These are phyloP conservation scores for Liasis olivaceus DNA, from an alignment of 2,797 vertebrate genomes.

Conservation along the genomic window DNA sequence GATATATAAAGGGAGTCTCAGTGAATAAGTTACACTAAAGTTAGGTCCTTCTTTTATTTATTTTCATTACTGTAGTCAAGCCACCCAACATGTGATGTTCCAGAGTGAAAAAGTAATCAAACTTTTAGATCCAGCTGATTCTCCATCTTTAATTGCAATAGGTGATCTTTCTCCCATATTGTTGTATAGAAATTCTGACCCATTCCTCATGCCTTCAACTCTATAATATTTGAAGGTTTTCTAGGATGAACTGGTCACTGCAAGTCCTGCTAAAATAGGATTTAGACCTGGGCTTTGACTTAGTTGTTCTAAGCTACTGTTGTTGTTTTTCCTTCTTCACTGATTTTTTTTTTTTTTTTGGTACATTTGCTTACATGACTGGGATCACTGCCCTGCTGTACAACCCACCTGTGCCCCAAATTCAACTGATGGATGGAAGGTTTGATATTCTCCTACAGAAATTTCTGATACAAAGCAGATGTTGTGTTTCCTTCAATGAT, in stretches of 20 bases:
- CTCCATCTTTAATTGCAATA: neutral
- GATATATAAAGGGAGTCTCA: neutral
- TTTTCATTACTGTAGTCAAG: neutral
- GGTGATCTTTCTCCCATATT: neutral
- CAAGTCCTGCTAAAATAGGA: neutral
- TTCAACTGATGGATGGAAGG: neutral
- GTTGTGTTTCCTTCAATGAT: neutral
- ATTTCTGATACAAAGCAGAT: neutral
- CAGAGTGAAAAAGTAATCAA: neutral
- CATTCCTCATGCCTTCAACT: neutral
- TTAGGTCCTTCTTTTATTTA: neutral
- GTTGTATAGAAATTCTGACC: neutral
- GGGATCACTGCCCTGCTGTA: neutral
- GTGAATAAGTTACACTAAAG: neutral
- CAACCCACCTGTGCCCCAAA: neutral
- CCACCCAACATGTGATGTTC: neutral
- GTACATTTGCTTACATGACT: neutral
- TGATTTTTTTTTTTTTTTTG: neutral
- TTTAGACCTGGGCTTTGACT: neutral
- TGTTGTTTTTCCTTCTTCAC: neutral
- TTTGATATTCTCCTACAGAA: neutral
- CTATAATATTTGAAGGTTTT: neutral
- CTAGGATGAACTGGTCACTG: neutral
- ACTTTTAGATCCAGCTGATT: neutral
- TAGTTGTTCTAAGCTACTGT: neutral